Evolutionary conservation across 1,140 invertebrate genomes (phyloP).

Genomic region (Drosophila punjabiensis): DNA sequence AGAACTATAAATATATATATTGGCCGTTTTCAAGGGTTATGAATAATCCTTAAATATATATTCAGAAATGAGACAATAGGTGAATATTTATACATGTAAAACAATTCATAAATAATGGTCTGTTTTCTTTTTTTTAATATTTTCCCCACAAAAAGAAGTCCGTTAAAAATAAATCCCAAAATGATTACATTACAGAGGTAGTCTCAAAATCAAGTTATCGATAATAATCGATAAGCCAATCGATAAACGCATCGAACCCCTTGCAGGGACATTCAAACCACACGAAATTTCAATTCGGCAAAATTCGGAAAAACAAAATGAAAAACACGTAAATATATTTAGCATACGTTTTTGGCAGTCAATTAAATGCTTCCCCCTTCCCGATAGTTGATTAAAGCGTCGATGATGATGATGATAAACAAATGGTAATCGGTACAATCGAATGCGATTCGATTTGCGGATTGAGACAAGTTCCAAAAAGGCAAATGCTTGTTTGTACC

Average conservation of each 20-base stretch:
- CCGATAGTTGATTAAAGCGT: constrained; percentile 35
- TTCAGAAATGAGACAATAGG: constrained; percentile 23
- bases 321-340: constrained; percentile 18
- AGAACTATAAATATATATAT: not conserved
- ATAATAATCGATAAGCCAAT: not conserved
- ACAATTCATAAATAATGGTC: not conserved
- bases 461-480: constrained; percentile 43
- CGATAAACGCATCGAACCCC: not conserved
- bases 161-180: not conserved
- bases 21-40: not conserved
- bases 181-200: not conserved
- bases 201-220: not conserved
- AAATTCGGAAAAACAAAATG: not conserved
- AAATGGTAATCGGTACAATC: constrained; percentile 1
- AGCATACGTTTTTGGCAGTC: constrained; percentile 58
- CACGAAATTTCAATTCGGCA: constrained; percentile 23
- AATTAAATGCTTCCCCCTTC: constrained; percentile 54
- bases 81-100: constrained; percentile 14
- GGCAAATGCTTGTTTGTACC: constrained; percentile 53
- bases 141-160: not conserved
- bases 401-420: not conserved
- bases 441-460: constrained; percentile 19
- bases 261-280: constrained; percentile 31
- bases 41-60: not conserved
- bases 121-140: not conserved